Evolutionary conservation across 2,797 vertebrate species (phyloP).

Genomic region (Serranus cabrilla): DNA sequence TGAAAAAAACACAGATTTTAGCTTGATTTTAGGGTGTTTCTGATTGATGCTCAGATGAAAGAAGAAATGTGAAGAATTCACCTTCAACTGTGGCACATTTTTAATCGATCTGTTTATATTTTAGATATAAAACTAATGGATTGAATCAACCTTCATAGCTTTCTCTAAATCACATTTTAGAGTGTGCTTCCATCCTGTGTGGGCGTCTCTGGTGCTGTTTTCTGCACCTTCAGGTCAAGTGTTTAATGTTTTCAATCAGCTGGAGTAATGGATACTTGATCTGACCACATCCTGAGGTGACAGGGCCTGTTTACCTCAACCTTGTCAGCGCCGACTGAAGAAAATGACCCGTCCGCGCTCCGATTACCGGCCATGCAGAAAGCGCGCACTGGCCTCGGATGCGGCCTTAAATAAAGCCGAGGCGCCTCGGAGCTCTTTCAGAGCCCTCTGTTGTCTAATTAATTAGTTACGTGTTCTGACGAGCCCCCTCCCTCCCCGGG

Average conservation of each 20-base stretch:
- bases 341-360: constrained; percentile 30
- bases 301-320: constrained; percentile 27
- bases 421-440: constrained; percentile 34
- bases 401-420: constrained; percentile 54
- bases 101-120: too few relatives aligned
- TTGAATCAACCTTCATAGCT: not conserved
- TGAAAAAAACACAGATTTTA: not conserved
- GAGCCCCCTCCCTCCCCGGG: constrained; percentile 28
- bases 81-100: not conserved
- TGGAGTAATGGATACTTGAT: constrained; percentile 26
- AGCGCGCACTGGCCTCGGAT: constrained; percentile 29
- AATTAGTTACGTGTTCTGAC: constrained; percentile 58
- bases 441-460: constrained; percentile 54
- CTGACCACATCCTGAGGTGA: constrained; percentile 31
- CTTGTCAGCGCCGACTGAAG: constrained; percentile 3
- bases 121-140: not conserved
- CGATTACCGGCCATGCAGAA: constrained; percentile 56
- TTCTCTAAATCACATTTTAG: not conserved
- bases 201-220: not conserved
- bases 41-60: not conserved
- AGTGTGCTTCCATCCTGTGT: not conserved
- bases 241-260: constrained; percentile 18
- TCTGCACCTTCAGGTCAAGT: constrained; percentile 28
- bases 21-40: not conserved
- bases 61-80: not conserved